Evolutionary conservation across 92 coral and sea anemone species (phyloP), one percentile per base, ranked within the genome.

Genomic region (Pocillopora grandis): DNA sequence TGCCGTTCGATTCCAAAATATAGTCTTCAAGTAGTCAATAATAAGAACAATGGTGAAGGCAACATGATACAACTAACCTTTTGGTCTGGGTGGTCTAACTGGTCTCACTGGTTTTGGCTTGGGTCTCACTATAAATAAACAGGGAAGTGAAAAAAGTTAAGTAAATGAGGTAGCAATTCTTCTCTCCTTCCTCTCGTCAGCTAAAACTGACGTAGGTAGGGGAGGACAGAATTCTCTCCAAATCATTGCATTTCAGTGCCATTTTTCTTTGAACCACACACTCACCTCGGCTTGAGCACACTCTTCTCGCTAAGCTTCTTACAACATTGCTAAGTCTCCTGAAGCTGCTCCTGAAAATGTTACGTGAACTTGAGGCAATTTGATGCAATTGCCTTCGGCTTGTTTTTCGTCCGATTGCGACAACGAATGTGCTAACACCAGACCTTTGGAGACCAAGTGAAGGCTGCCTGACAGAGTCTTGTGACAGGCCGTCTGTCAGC

Each of bases 401-500:
- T 61, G 90, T 89, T 0, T 56, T 70, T 63, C 88, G 84, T 66
- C 95, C 95, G 60, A 92, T 83, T 33, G 92, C 92, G 37, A 92
- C 79, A n/a, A 84, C 84, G 70, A 89, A 86, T 9, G 87, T 42
- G 61, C 80, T 81, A 5, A 92, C 90, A 2, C 95, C 92, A 63
- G 19, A 69, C 71, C 86, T 73, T 37, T 80, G 91, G 1, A 92
- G 84, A 2, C 57, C 84, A 12, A 72, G 70, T 16, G 95, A 88
- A 17, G 95, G 95, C 18, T 72, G 14, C 4, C 58, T 57, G 5
- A 89, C 92, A 10, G 70, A 60, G 65, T 92, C 95, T 71, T 83
- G 88, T 2, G 92, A 89, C 82, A 66, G 66, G 66, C 95, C 92
- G 72, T 89, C 92, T 21, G 92, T 92, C 78, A 92, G 5, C 12